Evolutionary conservation across 2,888 invertebrate species (phyloP), one percentile per base, ranked within the genome.

Genomic region (Rotaria macrura): DNA sequence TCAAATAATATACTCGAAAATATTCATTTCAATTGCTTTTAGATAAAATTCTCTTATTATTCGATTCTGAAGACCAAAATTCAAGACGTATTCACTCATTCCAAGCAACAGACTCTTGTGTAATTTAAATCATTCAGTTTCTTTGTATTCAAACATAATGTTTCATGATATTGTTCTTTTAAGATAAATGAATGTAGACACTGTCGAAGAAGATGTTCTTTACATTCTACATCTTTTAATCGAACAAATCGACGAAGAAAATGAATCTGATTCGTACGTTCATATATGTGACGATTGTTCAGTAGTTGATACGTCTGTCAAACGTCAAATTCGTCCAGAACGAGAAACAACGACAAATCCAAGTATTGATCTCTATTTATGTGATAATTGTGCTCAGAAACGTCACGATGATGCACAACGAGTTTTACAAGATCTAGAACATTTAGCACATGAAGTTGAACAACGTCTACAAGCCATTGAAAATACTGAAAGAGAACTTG

Each of bases 341-440:
- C 79, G 20, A 34, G 34, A 20, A 34, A 1, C 38, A 38, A 38
- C 20, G 23, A 43, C 25, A n/a, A 43, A 79, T 23, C 1, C 40
- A 4, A 43, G 14, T n/a, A 1, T 43, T 40, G n/a, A 25, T n/a
- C 43, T 79, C 14, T 43, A 43, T 79, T 79, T 79, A 43, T 79
- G 79, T 43, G 40, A 40, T 43, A 79, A 40, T 43, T 79, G 79
- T n/a, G 25, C 40, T 14, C 20, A 79, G 43, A 40, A 43, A 43
- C 79, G 79, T 79, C 79, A 43, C 34, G 17, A 43, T 14, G 43
- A 79, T 43, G 79, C 79, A 23, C 40, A 43, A 79, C 43, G 43
- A 79, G 79, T 79, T 43, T 43, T 79, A 79, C 43, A 79, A 79
- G 79, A 79, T 79, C 34, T 79, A 79, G 79, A 79, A 79, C 7